These are phyloP conservation scores for Acronicta leporina DNA, from an alignment of 2,888 invertebrate genomes.

Conservation along the genomic window DNA sequence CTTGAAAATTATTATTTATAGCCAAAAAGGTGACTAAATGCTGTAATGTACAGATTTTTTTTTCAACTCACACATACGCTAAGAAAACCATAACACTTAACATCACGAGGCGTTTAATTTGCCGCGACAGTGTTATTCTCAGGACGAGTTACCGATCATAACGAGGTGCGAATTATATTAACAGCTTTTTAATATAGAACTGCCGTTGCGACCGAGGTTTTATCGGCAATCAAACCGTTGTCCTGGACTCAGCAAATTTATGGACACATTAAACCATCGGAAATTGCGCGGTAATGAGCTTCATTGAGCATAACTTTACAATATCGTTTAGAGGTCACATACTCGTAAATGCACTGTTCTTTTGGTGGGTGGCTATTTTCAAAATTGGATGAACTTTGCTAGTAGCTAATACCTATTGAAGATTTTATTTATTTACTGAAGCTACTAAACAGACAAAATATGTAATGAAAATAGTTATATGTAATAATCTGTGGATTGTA, in stretches of 20 bases:
- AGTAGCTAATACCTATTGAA: too few species aligned
- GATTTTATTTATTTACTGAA: too few species aligned
- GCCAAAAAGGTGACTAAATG: too few species aligned
- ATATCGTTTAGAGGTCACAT: constrained; percentile 55
- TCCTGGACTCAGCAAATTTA: constrained; percentile 70
- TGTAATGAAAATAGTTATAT: too few species aligned
- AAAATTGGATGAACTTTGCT: too few species aligned
- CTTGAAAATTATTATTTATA: too few species aligned
- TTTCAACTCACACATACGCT: neutral
- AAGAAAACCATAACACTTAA: neutral
- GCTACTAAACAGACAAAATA: too few species aligned
- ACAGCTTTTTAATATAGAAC: constrained; percentile 73
- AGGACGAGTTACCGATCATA: constrained; percentile 56
- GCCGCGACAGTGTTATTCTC: constrained; percentile 56
- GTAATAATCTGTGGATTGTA: too few species aligned
- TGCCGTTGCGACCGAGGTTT: constrained; percentile 70
- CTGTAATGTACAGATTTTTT: too few species aligned
- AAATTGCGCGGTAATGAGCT: constrained; percentile 66
- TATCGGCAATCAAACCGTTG: constrained; percentile 77
- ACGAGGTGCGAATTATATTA: constrained; percentile 79
- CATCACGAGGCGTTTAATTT: constrained; percentile 36
- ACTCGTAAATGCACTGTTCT: constrained; percentile 26
- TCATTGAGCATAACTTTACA: constrained; percentile 58
- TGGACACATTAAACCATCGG: constrained; percentile 70
- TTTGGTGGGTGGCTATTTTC: neutral